phyloP scores from a whole-genome alignment of 30 jellyfish, hydroid and myxozoan genomes.

The Cassiopea andromeda region DNA sequence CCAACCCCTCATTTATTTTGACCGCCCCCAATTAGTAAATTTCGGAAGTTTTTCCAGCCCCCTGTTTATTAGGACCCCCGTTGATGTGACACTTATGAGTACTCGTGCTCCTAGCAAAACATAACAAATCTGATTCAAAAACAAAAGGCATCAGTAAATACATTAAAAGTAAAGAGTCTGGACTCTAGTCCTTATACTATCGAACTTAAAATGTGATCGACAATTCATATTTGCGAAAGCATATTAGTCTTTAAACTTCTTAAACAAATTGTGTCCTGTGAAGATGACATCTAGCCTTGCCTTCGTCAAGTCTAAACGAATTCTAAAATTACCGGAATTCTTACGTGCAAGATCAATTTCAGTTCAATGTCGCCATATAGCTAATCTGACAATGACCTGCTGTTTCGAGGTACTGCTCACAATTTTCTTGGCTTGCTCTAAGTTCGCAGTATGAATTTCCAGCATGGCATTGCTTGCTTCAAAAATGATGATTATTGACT shows the following conservation, averaged over 20 bases:
- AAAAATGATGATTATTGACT: background rate
- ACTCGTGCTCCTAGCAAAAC: background rate
- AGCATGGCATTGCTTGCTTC: background rate
- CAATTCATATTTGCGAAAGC: conserved; percentile 1
- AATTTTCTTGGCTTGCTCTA: background rate
- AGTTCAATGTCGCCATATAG: conserved; percentile 4
- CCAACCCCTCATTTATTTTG: too few relatives aligned
- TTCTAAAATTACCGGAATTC: background rate
- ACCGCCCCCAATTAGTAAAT: too few relatives aligned
- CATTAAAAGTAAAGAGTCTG: background rate
- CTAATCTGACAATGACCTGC: background rate
- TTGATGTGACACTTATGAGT: too few relatives aligned
- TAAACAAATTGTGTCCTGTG: background rate
- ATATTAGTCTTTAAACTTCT: background rate
- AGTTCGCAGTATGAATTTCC: background rate
- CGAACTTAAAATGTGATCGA: conserved; percentile 4
- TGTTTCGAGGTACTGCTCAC: conserved; percentile 1
- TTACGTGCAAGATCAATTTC: conserved; percentile 3
- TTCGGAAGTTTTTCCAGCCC: too few relatives aligned
- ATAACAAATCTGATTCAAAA: background rate
- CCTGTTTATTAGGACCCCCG: too few relatives aligned
- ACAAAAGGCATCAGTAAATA: background rate
- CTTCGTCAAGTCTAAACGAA: background rate
- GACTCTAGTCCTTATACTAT: background rate
- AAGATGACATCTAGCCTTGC: background rate